Conservation (phyloP, 2,797 vertebrate genomes). For the Pyrocephalus nanus region DNA sequence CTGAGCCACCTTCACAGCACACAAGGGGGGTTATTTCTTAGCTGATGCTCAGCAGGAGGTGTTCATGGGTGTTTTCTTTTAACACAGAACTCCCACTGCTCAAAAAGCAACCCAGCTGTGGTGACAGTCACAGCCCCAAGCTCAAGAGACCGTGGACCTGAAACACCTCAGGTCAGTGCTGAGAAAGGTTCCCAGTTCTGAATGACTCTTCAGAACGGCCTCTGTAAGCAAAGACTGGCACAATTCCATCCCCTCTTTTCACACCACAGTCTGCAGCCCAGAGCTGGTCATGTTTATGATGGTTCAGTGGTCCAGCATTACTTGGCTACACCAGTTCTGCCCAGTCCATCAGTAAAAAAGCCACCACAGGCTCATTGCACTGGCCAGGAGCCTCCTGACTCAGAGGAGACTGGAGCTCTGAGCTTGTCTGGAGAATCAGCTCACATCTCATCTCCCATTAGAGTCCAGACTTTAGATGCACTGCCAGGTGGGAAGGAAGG, state of each 20-base stretch:
- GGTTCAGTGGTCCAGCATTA: background rate
- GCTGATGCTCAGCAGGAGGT: background rate
- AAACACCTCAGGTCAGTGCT: background rate
- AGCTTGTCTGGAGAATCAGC: background rate
- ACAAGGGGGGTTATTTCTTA: background rate
- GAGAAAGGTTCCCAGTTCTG: background rate
- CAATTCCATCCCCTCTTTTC: background rate
- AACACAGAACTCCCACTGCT: background rate
- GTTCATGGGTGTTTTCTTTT: background rate
- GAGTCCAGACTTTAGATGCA: background rate
- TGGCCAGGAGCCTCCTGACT: background rate
- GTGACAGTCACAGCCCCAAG: background rate
- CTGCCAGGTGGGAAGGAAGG: background rate
- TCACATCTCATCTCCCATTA: background rate
- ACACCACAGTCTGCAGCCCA: background rate
- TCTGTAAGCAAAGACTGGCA: background rate
- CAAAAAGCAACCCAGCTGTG: rapidly evolving
- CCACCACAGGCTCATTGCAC: background rate
- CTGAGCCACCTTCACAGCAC: rapidly evolving
- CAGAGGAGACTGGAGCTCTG: background rate
- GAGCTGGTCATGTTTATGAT: background rate
- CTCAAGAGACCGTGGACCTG: background rate
- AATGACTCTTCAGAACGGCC: background rate
- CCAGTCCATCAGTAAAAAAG: background rate
- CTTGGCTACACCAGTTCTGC: background rate